A percentile compares a stretch with the other conserved stretches of the same genome.
These are phyloP conservation scores for Geophilus truncorum DNA, from an alignment of 2,888 invertebrate genomes.

Conservation along the genomic window DNA sequence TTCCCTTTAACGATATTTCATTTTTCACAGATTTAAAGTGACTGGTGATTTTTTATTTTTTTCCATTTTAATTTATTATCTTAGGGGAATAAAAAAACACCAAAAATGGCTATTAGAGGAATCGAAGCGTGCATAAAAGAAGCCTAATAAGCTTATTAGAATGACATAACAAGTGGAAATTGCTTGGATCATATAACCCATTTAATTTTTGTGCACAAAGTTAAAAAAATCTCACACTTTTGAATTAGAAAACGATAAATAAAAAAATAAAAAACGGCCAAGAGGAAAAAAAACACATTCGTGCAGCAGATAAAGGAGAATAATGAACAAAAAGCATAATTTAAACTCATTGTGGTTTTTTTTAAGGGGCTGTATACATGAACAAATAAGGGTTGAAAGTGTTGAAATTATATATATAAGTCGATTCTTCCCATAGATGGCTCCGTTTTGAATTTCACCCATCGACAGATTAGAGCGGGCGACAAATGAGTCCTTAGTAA, in stretches of 20 bases:
- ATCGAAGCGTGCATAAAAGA: constrained; percentile 24
- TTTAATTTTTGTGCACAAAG: neutral
- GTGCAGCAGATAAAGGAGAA: no score
- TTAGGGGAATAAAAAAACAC: neutral
- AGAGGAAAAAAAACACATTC: no score
- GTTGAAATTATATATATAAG: no score
- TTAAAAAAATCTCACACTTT: neutral
- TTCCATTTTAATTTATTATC: neutral
- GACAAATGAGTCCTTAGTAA: constrained; percentile 6
- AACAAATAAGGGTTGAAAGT: no score
- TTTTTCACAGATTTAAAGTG: neutral
- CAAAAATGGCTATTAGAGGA: constrained; percentile 9
- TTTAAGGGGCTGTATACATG: no score
- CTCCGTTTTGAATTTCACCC: neutral
- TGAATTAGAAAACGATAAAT: neutral
- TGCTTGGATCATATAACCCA: neutral
- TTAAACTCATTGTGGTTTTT: no score
- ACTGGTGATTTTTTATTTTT: neutral
- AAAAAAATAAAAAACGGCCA: neutral
- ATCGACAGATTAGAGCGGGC: neutral
- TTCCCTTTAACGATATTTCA: no score
- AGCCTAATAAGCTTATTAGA: constrained; percentile 17
- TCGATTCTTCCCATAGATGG: neutral
- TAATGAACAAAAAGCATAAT: no score
- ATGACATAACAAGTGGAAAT: constrained; percentile 21